Conservation (phyloP, 2,888 invertebrate species). For the Agrenia bidenticulata region DNA sequence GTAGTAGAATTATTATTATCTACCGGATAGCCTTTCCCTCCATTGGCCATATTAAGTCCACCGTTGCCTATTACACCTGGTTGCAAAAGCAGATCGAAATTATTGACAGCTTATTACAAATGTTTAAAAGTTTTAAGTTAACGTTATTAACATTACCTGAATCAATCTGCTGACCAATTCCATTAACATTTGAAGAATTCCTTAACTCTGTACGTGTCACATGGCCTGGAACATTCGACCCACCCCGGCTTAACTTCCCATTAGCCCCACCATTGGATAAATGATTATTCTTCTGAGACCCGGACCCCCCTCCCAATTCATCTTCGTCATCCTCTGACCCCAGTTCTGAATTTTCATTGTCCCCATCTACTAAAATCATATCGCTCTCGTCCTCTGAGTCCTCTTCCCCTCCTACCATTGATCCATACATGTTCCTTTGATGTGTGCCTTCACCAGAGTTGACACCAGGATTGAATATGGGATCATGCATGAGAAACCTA, state of each 20-base stretch:
- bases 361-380: conserved; percentile 48
- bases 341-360: conserved; percentile 46
- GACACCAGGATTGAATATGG: background rate
- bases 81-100: background rate
- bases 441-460: background rate
- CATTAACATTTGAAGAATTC: no score
- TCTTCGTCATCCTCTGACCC: conserved; percentile 49
- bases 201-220: no score
- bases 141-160: no score
- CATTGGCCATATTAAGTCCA: conserved; percentile 17
- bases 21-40: conserved; percentile 31
- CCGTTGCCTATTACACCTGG: conserved; percentile 15
- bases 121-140: no score
- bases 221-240: no score
- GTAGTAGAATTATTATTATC: conserved; percentile 15
- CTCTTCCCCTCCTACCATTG: conserved; percentile 49
- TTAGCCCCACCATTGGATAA: no score
- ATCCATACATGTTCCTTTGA: conserved; percentile 43
- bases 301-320: conserved; percentile 18
- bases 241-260: no score
- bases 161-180: no score
- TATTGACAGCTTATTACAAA: no score
- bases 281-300: no score
- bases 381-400: conserved; percentile 50
- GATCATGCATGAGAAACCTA: background rate